Conservation (phyloP, 2,888 invertebrate genomes). For the Trissoscelio sp. region DNA sequence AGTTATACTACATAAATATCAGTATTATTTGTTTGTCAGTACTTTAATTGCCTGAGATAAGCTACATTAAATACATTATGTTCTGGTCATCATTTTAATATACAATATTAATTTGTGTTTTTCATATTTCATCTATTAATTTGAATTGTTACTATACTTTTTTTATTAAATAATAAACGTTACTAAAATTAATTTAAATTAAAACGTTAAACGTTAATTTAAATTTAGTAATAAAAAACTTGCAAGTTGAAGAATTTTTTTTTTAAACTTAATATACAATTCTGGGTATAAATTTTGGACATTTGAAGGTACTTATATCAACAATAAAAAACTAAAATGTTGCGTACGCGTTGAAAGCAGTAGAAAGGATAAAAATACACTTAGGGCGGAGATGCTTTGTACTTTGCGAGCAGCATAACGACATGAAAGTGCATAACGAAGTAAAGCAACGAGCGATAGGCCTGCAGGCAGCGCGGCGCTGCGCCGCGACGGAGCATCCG, state of each 20-base stretch:
- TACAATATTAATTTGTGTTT: too few relatives aligned
- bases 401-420: slow-evolving; percentile 37
- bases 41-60: too few relatives aligned
- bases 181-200: too few relatives aligned
- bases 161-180: too few relatives aligned
- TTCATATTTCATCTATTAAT: too few relatives aligned
- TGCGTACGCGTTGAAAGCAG: slow-evolving; percentile 17
- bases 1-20: neutral
- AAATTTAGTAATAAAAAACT: too few relatives aligned
- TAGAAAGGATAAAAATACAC: slow-evolving; percentile 37
- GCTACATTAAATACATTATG: too few relatives aligned
- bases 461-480: slow-evolving; percentile 40
- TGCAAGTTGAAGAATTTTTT: too few relatives aligned
- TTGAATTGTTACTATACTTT: too few relatives aligned
- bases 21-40: neutral
- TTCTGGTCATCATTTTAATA: too few relatives aligned
- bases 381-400: slow-evolving; percentile 42
- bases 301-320: slow-evolving; percentile 2
- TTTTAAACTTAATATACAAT: too few relatives aligned
- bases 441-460: slow-evolving; percentile 53
- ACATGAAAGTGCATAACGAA: slow-evolving; percentile 62
- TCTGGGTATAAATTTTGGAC: slow-evolving; percentile 11
- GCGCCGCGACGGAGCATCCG: slow-evolving; percentile 14
- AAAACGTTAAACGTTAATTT: too few relatives aligned
- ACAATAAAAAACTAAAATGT: slow-evolving; percentile 16